Evolutionary conservation across 2,888 invertebrate species (phyloP).

Genomic region (Andrena bucephala): DNA sequence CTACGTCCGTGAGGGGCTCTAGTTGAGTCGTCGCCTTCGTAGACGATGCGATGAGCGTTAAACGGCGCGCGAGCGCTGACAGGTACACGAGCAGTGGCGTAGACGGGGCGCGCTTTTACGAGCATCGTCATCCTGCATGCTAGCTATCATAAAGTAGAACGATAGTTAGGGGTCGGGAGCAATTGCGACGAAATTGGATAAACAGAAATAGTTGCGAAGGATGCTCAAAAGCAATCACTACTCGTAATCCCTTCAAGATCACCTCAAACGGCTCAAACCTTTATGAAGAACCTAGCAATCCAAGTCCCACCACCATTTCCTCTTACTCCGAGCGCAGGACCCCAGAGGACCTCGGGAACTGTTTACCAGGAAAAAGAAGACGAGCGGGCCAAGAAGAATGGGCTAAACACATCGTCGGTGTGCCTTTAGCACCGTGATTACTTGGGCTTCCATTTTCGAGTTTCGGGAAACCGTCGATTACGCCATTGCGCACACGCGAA

Average conservation of each 20-base stretch:
- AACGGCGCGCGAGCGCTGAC: slow-evolving; percentile 71
- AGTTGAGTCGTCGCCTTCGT: slow-evolving; percentile 77
- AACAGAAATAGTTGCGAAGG: no score
- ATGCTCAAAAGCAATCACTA: no score
- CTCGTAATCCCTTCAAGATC: no score
- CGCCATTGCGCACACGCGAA: slow-evolving; percentile 50
- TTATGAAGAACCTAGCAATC: no score
- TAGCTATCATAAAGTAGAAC: not conserved
- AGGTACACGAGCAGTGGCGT: slow-evolving; percentile 66
- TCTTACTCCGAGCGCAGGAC: no score
- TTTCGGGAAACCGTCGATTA: slow-evolving; percentile 41
- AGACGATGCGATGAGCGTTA: slow-evolving; percentile 70
- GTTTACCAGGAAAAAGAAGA: not conserved
- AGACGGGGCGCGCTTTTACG: not conserved
- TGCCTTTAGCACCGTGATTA: slow-evolving; percentile 7
- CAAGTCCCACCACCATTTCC: no score
- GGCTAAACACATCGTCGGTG: not conserved
- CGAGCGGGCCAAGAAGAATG: not conserved
- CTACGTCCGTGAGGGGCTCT: slow-evolving; percentile 69
- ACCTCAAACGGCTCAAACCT: no score
- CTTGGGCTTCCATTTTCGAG: slow-evolving; percentile 6
- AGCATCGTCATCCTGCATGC: not conserved
- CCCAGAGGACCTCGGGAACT: not conserved
- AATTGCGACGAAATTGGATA: no score
- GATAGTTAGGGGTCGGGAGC: no score